Percentiles rank a stretch among this genome's conserved stretches.
These are phyloP conservation scores for Hylaeus volcanicus DNA, from an alignment of 1,140 invertebrate species.

Conservation along the genomic window DNA sequence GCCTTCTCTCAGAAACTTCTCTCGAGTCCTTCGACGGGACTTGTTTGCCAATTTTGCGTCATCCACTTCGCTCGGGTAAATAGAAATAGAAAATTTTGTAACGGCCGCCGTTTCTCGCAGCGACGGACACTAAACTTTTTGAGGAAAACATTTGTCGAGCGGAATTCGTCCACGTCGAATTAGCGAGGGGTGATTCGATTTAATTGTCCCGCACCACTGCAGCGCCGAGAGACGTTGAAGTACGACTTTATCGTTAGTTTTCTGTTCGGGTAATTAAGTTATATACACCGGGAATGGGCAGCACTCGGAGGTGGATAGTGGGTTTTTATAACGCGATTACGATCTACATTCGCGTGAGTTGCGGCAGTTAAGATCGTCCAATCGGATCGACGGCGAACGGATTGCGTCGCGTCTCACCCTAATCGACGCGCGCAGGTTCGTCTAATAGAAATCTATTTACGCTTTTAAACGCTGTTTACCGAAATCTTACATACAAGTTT, in stretches of 20 bases:
- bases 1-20: too few relatives aligned
- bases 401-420: neutral
- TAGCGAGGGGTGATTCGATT: slow-evolving; percentile 31
- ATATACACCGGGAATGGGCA: neutral
- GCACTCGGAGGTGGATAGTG: neutral
- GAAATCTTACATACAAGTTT: too few relatives aligned
- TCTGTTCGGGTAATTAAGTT: slow-evolving; percentile 35
- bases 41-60: too few relatives aligned
- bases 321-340: slow-evolving; percentile 34
- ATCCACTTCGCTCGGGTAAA: too few relatives aligned
- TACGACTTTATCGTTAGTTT: slow-evolving; percentile 21
- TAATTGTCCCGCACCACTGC: slow-evolving; percentile 12
- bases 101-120: neutral
- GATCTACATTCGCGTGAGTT: neutral
- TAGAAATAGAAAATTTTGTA: too few relatives aligned
- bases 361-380: slow-evolving; percentile 7
- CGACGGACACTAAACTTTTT: neutral
- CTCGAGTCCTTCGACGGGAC: too few relatives aligned
- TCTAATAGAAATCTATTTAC: neutral
- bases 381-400: neutral
- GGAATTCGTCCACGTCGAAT: slow-evolving; percentile 31
- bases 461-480: too few relatives aligned
- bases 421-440: neutral
- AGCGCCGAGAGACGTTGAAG: neutral
- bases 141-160: slow-evolving; percentile 24